These are phyloP conservation scores for Odontothrips loti DNA, from an alignment of 2,888 invertebrate species.

Conservation along the genomic window DNA sequence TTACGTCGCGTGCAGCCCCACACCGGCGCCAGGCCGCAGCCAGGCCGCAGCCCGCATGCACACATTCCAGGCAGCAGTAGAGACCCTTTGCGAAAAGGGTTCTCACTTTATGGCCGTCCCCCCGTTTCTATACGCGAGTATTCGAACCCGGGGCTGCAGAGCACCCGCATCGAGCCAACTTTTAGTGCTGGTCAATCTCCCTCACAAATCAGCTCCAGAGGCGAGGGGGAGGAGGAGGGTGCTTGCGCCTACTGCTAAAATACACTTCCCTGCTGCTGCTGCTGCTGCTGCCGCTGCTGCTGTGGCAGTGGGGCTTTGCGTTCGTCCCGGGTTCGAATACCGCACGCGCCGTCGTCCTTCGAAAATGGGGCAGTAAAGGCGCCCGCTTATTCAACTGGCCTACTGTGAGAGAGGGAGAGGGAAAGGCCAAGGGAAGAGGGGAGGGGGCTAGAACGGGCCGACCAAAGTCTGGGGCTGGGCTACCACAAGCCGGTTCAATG, in stretches of 20 bases:
- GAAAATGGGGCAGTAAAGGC: no score
- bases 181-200: background rate
- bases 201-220: constrained; percentile 8
- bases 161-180: background rate
- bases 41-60: no score
- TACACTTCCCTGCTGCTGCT: no score
- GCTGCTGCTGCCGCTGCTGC: no score
- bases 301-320: no score
- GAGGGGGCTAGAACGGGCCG: background rate
- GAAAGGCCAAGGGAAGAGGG: background rate
- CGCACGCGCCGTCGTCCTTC: no score
- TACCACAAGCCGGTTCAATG: background rate
- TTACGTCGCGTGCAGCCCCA: background rate
- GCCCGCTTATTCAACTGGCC: no score
- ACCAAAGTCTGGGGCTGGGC: background rate
- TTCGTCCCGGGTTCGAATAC: no score
- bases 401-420: no score
- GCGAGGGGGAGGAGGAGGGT: background rate
- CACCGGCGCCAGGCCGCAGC: background rate
- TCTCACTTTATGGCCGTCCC: background rate
- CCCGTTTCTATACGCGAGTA: background rate
- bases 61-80: background rate
- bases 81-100: background rate
- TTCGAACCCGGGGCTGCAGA: background rate
- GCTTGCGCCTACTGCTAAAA: background rate